These are phyloP conservation scores for Galeopsomyia nigrocyanea DNA, from an alignment of 2,888 invertebrate genomes.

Conservation along the genomic window DNA sequence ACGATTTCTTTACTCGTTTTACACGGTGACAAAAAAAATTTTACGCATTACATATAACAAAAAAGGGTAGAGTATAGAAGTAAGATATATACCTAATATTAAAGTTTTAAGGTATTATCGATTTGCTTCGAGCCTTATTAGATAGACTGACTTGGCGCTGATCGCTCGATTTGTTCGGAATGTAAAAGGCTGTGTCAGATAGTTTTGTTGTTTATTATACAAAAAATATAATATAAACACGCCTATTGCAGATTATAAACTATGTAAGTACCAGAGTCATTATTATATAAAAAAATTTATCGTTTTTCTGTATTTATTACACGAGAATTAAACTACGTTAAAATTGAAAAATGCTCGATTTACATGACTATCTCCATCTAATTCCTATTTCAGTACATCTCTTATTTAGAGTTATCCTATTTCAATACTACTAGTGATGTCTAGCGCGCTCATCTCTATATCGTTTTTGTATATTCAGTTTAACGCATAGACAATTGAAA, in stretches of 20 bases:
- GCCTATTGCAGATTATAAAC: constrained; percentile 1
- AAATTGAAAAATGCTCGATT: not conserved
- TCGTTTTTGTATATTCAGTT: too few species aligned
- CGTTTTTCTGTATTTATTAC: constrained; percentile 19
- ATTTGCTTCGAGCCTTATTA: constrained; percentile 20
- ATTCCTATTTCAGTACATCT: too few species aligned
- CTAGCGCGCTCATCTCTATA: too few species aligned
- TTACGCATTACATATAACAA: not conserved
- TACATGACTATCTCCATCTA: too few species aligned
- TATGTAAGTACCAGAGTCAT: not conserved
- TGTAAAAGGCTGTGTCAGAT: constrained; percentile 6
- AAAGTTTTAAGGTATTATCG: not conserved
- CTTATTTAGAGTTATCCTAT: too few species aligned
- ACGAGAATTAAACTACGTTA: not conserved
- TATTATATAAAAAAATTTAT: not conserved
- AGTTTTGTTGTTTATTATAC: constrained; percentile 12
- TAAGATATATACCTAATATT: not conserved
- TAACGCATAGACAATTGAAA: too few species aligned
- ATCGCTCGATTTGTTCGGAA: constrained; percentile 18
- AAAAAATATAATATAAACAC: constrained; percentile 1
- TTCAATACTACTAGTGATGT: too few species aligned
- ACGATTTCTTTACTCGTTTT: not conserved
- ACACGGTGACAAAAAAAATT: not conserved
- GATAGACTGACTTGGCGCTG: constrained; percentile 20
- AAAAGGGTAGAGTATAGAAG: not conserved